phyloP scores from a whole-genome alignment of 2,113 vertebrate species.

The Nibea coibor region DNA sequence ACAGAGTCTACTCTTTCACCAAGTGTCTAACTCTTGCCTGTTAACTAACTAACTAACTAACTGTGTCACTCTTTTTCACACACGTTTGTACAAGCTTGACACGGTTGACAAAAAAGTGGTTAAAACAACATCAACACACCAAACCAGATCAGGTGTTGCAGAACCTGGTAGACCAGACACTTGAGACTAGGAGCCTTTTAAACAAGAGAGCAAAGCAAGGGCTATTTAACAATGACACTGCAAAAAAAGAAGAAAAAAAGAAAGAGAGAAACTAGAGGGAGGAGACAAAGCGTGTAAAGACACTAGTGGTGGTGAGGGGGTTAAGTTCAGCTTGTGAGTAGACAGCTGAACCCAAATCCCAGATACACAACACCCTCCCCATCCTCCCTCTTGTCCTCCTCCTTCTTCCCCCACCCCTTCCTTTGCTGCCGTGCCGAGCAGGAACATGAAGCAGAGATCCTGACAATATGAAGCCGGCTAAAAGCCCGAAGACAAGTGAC shows the following conservation, averaged over 20 bases:
- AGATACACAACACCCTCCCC: slow-evolving; percentile 67
- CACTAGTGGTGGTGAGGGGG: slow-evolving; percentile 46
- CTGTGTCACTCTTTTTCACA: slow-evolving; percentile 13
- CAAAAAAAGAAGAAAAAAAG: slow-evolving; percentile 4
- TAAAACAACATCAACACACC: slow-evolving; percentile 62
- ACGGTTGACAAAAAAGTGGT: slow-evolving; percentile 14
- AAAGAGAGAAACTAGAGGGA: slow-evolving; percentile 28
- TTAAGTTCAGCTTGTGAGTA: slow-evolving; percentile 70
- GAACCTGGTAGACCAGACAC: slow-evolving; percentile 68
- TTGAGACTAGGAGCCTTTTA: slow-evolving; percentile 68
- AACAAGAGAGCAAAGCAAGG: slow-evolving; percentile 56
- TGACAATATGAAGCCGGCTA: slow-evolving; percentile 71
- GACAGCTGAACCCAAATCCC: slow-evolving; percentile 85
- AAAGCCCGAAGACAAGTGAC: slow-evolving; percentile 37
- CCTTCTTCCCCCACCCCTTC: slow-evolving; percentile 62
- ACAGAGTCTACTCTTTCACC: slow-evolving; percentile 12
- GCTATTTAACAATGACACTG: slow-evolving; percentile 65
- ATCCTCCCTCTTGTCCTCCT: slow-evolving; percentile 44
- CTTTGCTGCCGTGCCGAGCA: slow-evolving; percentile 65
- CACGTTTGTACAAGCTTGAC: slow-evolving; percentile 26
- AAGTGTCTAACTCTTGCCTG: slow-evolving; percentile 15
- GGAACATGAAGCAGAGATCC: slow-evolving; percentile 65
- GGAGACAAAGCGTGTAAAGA: slow-evolving; percentile 44
- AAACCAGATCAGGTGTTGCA: slow-evolving; percentile 60
- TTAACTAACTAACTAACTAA: not conserved